Evolutionary conservation across 2,113 vertebrate species (phyloP), one percentile per base, ranked within the genome.

Genomic region (Nyctibius bracteatus): DNA sequence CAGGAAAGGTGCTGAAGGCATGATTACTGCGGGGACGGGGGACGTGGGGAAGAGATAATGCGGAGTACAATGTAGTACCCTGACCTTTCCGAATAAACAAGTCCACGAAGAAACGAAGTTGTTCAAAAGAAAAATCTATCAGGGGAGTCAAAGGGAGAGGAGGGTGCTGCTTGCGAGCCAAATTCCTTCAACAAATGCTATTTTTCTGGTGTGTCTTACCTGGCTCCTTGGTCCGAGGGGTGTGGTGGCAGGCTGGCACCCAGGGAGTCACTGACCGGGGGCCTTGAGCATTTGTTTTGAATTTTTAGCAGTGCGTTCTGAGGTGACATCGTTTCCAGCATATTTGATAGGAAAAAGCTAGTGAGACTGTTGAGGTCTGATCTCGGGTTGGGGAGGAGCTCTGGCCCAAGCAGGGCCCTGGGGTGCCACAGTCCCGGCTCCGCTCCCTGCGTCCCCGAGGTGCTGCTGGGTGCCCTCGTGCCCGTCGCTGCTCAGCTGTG

Each of bases 1-100:
- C 25, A 82, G 89, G 75, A 67, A 81, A 46, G 67, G 88, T 94
- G 91, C 92, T 96, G 92, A 15, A 80, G 86, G 88, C 20, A 10
- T 46, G 94, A 94, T 94, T 95, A 39, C 54, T 57, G 47, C 0
- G 49, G 80, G 81, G 80, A 59, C 22, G 24, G 81, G 84, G 62
- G 12, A 68, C 81, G 37, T 2, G 6, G 74, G 62, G 88, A 89
- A 54, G 54, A 79, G 86, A 87, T 83, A 70, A 90, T 63, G 44
- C 3, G 8, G 85, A 91, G 92, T 35, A 63, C 80, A 37, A 5
- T 33, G 72, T 3, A 39, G 19, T 24, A 10, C 47, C 84, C 62
- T 71, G 86, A 93, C 95, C 92, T 96, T 89, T 81, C 67, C 10
- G 10, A 49, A 35, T 14, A 44, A 84, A 71, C 63, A 89, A 65